A percentile compares a stretch with the other conserved stretches of the same genome.
Conservation (phyloP, 2,888 invertebrate genomes). For the Phyllotreta cruciferae region DNA sequence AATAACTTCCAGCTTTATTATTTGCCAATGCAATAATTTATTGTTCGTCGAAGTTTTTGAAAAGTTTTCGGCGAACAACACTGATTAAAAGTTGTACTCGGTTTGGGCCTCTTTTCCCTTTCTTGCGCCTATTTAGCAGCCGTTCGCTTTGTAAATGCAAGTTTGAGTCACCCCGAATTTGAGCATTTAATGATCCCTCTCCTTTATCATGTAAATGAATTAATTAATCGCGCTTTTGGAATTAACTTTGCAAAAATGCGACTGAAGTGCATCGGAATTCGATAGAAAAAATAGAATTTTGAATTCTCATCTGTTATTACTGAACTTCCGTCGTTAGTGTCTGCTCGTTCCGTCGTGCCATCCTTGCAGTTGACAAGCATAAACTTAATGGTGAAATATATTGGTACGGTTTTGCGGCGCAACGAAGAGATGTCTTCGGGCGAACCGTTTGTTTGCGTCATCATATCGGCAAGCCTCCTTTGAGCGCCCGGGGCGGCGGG, state of each 20-base stretch:
- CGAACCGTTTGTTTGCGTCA: constrained; percentile 52
- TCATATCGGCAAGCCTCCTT: constrained; percentile 42
- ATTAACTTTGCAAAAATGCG: too few species aligned
- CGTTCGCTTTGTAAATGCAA: constrained; percentile 29
- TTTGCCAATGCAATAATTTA: constrained; percentile 38
- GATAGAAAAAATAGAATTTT: too few species aligned
- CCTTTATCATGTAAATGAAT: too few species aligned
- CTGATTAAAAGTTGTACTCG: constrained; percentile 39
- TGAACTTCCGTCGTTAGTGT: constrained; percentile 15
- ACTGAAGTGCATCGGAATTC: too few species aligned
- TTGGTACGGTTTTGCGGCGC: constrained; percentile 46
- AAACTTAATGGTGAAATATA: constrained; percentile 47
- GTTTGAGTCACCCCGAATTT: background rate
- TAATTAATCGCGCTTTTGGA: too few species aligned
- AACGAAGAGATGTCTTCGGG: constrained; percentile 48
- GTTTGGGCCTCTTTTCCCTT: constrained; percentile 3
- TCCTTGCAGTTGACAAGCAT: constrained; percentile 51
- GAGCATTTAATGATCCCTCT: too few species aligned
- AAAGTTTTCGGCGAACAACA: constrained; percentile 33
- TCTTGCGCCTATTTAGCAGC: background rate
- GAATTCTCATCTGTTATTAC: background rate
- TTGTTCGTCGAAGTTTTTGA: constrained; percentile 34
- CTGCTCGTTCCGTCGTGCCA: constrained; percentile 38
- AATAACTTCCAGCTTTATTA: constrained; percentile 34
- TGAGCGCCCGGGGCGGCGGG: constrained; percentile 24